Percentiles rank a stretch among this genome's conserved stretches.
Conservation (phyloP, 2,888 invertebrate species). For the Leucoma salicis region DNA sequence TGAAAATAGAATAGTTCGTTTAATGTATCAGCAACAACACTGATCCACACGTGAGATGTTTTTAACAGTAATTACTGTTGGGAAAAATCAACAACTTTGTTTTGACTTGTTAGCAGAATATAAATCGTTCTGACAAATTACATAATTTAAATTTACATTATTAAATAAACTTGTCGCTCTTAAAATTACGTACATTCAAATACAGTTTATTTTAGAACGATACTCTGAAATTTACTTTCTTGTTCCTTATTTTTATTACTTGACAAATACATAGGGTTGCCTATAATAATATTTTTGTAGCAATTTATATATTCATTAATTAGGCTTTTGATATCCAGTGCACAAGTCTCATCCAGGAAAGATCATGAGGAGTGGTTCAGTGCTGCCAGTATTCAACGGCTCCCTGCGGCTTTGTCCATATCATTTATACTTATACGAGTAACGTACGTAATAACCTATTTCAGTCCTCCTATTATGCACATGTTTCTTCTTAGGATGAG, state of each 20-base stretch:
- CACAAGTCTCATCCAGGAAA: too few relatives aligned
- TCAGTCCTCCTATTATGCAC: not conserved
- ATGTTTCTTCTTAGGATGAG: too few relatives aligned
- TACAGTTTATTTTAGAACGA: constrained; percentile 17
- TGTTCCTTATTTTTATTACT: constrained; percentile 18
- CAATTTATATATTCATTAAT: too few relatives aligned
- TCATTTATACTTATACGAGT: too few relatives aligned
- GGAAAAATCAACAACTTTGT: too few relatives aligned
- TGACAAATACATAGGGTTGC: not conserved
- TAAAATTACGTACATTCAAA: constrained; percentile 16
- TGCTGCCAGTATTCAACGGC: not conserved
- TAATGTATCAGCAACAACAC: too few relatives aligned
- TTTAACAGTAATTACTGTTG: too few relatives aligned
- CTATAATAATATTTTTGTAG: not conserved
- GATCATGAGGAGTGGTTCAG: not conserved
- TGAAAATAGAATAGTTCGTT: too few relatives aligned
- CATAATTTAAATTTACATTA: not conserved
- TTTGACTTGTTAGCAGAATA: not conserved
- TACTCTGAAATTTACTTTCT: constrained; percentile 17
- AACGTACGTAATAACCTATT: not conserved
- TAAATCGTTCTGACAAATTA: not conserved
- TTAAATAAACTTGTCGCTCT: constrained; percentile 21
- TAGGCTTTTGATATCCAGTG: too few relatives aligned
- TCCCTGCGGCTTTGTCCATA: too few relatives aligned
- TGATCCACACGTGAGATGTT: too few relatives aligned